phyloP scores from a whole-genome alignment of 2,113 vertebrate genomes.

The Ivindomyrus marchei region DNA sequence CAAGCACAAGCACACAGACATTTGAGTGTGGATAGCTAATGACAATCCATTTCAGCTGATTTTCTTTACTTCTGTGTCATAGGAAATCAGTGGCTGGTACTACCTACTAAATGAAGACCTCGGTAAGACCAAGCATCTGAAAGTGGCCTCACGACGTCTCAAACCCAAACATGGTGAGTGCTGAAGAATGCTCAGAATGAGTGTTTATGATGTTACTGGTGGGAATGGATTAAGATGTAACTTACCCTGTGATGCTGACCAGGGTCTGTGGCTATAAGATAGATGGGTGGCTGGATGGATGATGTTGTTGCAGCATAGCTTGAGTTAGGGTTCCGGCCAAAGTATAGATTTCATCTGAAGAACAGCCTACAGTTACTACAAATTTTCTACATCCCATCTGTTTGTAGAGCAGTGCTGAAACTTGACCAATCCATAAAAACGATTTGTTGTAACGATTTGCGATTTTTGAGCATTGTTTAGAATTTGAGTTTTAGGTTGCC shows the following conservation, averaged over 20 bases:
- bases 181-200: background rate
- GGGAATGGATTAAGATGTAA: background rate
- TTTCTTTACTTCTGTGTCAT: background rate
- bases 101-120: conserved; percentile 75
- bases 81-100: conserved; percentile 80
- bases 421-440: background rate
- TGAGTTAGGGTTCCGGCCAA: background rate
- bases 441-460: background rate
- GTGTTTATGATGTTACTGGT: background rate
- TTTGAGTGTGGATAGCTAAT: background rate
- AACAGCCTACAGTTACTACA: background rate
- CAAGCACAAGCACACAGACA: background rate
- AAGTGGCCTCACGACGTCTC: conserved; percentile 59
- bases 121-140: conserved; percentile 81
- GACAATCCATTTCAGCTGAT: background rate
- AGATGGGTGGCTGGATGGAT: background rate
- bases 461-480: background rate
- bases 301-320: background rate
- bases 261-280: background rate
- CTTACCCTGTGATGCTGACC: background rate
- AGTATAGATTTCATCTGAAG: background rate
- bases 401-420: background rate
- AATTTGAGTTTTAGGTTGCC: background rate
- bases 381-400: background rate
- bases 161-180: conserved; percentile 43